These are phyloP conservation scores for Austrolebias charrua DNA, from an alignment of 2,797 vertebrate species.

Conservation along the genomic window DNA sequence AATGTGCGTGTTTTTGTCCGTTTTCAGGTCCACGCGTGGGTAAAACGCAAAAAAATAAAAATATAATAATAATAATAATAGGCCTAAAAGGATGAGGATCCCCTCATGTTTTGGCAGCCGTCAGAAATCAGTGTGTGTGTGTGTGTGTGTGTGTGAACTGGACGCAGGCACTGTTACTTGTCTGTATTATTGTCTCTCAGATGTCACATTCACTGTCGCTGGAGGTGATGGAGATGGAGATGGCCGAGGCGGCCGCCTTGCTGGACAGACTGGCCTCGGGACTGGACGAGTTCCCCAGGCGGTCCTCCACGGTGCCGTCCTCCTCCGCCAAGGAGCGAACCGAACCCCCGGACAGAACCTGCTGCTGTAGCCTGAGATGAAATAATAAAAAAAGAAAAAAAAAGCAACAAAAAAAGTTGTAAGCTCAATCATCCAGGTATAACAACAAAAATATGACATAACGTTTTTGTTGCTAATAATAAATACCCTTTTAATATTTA, in stretches of 20 bases:
- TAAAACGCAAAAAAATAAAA: slow-evolving; percentile 71
- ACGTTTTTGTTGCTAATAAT: too few relatives aligned
- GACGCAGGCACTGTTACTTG: slow-evolving; percentile 81
- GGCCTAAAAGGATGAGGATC: slow-evolving; percentile 61
- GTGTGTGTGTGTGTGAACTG: slow-evolving; percentile 52
- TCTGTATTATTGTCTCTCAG: slow-evolving; percentile 81
- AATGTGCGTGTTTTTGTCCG: slow-evolving; percentile 57
- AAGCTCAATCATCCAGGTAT: too few relatives aligned
- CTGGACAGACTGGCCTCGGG: slow-evolving; percentile 94
- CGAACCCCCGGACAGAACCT: slow-evolving; percentile 91
- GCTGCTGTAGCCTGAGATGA: slow-evolving; percentile 92
- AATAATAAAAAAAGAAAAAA: slow-evolving; percentile 25
- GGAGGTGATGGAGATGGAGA: slow-evolving; percentile 99
- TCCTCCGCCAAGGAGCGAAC: slow-evolving; percentile 88
- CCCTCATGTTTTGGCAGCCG: slow-evolving; percentile 71
- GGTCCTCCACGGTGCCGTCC: slow-evolving; percentile 88
- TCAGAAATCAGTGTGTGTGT: slow-evolving; percentile 65
- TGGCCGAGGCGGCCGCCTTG: slow-evolving; percentile 95
- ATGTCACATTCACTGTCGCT: slow-evolving; percentile 99
- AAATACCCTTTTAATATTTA: too few relatives aligned
- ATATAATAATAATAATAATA: too few relatives aligned
- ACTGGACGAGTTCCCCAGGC: slow-evolving; percentile 88
- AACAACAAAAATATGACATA: too few relatives aligned
- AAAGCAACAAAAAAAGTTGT: too few relatives aligned
- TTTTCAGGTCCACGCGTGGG: slow-evolving; percentile 74